Evolutionary conservation across 2,888 invertebrate species (phyloP).

Genomic region (Polyommatus iphigenia): DNA sequence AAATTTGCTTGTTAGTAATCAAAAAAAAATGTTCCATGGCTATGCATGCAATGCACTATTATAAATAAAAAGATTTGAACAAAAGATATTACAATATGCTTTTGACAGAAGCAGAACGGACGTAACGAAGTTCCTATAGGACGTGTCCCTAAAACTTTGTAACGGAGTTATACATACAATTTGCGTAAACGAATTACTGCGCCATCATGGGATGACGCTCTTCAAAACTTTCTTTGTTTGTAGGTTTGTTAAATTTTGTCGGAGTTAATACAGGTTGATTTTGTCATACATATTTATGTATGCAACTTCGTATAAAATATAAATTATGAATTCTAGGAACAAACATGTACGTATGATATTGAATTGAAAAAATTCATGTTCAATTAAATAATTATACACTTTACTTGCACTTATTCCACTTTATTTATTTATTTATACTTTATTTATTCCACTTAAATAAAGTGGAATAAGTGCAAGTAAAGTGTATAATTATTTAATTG

Average conservation of each 20-base stretch:
- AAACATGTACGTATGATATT: no score
- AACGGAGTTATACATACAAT: conserved; percentile 39
- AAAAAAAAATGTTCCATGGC: no score
- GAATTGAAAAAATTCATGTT: no score
- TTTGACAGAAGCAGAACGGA: neutral
- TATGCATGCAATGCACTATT: neutral
- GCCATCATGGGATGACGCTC: conserved; percentile 49
- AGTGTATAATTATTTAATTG: no score
- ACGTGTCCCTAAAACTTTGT: conserved; percentile 24
- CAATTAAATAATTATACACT: no score
- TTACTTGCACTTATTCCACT: no score
- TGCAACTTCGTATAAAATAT: neutral
- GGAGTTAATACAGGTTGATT: conserved; percentile 11
- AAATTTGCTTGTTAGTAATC: no score
- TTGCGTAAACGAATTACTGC: conserved; percentile 58
- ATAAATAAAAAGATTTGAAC: neutral
- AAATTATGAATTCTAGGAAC: neutral
- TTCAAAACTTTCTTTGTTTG: conserved; percentile 26
- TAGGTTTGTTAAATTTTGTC: conserved; percentile 5
- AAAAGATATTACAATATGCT: neutral
- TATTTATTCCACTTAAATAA: no score
- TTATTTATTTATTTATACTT: no score
- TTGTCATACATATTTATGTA: conserved; percentile 5
- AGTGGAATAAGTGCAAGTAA: no score
- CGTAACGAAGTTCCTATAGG: conserved; percentile 1